phyloP scores from a whole-genome alignment of 1,140 invertebrate genomes.

The Lordiphosa collinella region DNA sequence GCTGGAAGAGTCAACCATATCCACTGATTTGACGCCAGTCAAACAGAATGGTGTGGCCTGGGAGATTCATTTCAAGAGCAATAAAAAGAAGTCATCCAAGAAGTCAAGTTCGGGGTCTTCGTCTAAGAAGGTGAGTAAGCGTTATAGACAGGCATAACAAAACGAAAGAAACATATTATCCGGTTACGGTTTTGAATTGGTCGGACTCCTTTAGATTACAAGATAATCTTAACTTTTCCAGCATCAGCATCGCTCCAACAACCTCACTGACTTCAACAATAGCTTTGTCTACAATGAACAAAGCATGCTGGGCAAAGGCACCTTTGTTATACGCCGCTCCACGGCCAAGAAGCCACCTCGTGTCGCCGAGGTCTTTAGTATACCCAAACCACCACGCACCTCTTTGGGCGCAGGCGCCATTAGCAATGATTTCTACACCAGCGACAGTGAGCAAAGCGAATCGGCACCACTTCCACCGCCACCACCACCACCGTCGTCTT shows the following conservation, averaged over 20 bases:
- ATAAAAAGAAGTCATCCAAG: constrained; percentile 51
- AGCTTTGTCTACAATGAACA: constrained; percentile 52
- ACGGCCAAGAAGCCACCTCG: constrained; percentile 62
- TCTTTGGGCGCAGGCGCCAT: constrained; percentile 45
- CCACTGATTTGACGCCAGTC: constrained; percentile 82
- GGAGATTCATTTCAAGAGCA: constrained; percentile 86
- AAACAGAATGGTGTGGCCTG: constrained; percentile 90
- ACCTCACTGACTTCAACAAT: constrained; percentile 45
- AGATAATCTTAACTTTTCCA: background rate
- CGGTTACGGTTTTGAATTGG: too few relatives aligned
- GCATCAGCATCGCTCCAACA: constrained; percentile 16
- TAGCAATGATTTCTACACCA: constrained; percentile 66
- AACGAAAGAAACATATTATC: too few relatives aligned
- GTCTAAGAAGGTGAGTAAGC: constrained; percentile 38
- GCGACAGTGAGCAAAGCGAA: constrained; percentile 21
- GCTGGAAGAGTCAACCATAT: constrained; percentile 84
- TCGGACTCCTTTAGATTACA: background rate
- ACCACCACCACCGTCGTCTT: constrained; percentile 26
- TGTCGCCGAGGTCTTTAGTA: constrained; percentile 51
- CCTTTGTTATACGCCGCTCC: constrained; percentile 67
- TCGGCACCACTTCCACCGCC: constrained; percentile 22
- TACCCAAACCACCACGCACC: constrained; percentile 55
- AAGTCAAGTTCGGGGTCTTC: constrained; percentile 15
- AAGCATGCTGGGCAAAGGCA: constrained; percentile 73
- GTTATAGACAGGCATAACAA: too few relatives aligned